Conservation (phyloP, 2,113 vertebrate species). For the Rhea pennata region DNA sequence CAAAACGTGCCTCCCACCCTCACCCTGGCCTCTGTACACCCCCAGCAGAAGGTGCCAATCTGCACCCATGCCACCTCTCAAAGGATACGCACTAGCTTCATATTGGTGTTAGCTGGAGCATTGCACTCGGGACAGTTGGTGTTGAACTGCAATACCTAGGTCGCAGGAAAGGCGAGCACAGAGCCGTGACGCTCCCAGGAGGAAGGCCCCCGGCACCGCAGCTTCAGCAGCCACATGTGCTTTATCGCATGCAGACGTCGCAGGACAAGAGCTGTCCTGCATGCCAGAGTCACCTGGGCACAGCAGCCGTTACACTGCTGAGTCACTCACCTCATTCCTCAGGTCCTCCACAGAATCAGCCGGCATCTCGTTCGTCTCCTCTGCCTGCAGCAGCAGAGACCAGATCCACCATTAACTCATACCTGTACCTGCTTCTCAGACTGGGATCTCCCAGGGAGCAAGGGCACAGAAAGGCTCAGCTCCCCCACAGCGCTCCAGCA, state of each 20-base stretch:
- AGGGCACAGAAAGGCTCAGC: background rate
- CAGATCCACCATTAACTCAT: rapidly evolving
- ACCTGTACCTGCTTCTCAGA: rapidly evolving
- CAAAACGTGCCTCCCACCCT: background rate
- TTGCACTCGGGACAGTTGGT: constrained; percentile 97
- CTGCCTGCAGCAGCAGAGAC: constrained; percentile 48
- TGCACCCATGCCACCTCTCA: rapidly evolving
- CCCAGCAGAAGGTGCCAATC: rapidly evolving
- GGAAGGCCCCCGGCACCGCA: background rate
- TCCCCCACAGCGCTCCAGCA: background rate
- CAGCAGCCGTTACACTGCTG: rapidly evolving
- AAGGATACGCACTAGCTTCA: constrained; percentile 96
- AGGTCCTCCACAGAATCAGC: constrained; percentile 78
- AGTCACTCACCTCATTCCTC: constrained; percentile 82
- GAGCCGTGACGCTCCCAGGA: background rate
- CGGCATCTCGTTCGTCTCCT: constrained; percentile 63
- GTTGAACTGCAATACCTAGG: constrained; percentile 87
- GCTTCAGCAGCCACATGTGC: too few relatives aligned
- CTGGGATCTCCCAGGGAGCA: rapidly evolving
- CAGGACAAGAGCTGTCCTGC: background rate
- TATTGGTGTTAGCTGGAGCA: constrained; percentile 89
- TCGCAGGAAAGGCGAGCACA: background rate
- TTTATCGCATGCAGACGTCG: too few relatives aligned
- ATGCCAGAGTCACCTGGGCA: background rate
- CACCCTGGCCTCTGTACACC: rapidly evolving